Conservation (phyloP, 2,888 invertebrate species). For the Agrochola lota region DNA sequence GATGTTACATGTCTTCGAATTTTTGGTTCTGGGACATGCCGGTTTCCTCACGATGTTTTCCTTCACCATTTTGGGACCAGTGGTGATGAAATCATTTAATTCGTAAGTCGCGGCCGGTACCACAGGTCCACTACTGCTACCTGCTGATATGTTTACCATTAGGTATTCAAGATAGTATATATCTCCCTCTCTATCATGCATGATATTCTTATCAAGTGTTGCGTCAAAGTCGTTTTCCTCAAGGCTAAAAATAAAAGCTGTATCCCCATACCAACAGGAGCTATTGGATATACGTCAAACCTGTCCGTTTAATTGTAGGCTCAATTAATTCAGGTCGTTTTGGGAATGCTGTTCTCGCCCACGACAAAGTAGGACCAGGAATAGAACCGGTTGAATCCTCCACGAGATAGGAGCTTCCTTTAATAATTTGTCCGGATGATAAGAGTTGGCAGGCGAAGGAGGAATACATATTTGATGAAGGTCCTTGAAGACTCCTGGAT, state of each 20-base stretch:
- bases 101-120: too few species aligned
- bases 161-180: not conserved
- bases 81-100: too few species aligned
- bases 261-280: constrained; percentile 36
- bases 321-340: constrained; percentile 72
- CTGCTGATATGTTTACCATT: too few species aligned
- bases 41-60: too few species aligned
- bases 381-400: constrained; percentile 78
- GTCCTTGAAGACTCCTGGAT: constrained; percentile 9
- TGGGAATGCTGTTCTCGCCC: constrained; percentile 82
- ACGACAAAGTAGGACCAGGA: constrained; percentile 72
- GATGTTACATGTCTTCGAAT: too few species aligned
- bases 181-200: not conserved
- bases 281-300: constrained; percentile 56
- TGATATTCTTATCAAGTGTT: not conserved
- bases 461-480: constrained; percentile 34
- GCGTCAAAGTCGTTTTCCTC: not conserved
- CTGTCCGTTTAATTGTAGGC: constrained; percentile 66
- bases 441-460: constrained; percentile 44
- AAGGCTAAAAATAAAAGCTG: constrained; percentile 34
- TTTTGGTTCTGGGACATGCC: too few species aligned
- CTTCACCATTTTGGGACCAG: too few species aligned
- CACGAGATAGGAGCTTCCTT: constrained; percentile 54
- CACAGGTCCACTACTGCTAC: too few species aligned
- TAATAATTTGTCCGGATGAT: constrained; percentile 61